Conservation (phyloP, 2,797 vertebrate species). For the Poeciliopsis gracilis region DNA sequence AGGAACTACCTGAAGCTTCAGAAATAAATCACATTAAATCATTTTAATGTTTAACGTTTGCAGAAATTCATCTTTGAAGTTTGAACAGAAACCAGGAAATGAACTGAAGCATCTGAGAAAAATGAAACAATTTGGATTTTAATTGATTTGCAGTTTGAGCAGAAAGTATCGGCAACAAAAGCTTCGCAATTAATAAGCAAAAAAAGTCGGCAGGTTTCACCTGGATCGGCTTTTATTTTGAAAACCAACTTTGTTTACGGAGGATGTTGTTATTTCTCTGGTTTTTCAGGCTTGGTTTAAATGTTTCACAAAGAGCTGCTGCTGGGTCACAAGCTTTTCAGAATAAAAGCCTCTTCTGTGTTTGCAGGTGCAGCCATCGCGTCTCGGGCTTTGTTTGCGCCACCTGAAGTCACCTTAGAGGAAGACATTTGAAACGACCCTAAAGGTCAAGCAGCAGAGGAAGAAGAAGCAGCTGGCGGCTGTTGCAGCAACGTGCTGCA, state of each 20-base stretch:
- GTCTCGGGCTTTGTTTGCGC: not conserved
- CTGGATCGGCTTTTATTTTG: not conserved
- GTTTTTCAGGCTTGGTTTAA: not conserved
- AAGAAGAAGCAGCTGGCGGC: not conserved
- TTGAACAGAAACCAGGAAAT: not conserved
- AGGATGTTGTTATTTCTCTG: not conserved
- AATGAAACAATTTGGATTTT: not conserved
- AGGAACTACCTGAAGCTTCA: not conserved
- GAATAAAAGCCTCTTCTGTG: not conserved
- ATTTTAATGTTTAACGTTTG: no score
- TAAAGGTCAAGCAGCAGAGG: slow-evolving; percentile 26
- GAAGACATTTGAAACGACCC: slow-evolving; percentile 28
- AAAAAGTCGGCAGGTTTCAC: not conserved
- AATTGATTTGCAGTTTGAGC: not conserved
- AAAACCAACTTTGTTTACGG: not conserved
- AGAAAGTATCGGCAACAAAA: not conserved
- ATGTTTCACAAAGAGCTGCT: not conserved
- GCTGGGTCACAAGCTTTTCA: not conserved
- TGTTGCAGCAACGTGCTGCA: not conserved
- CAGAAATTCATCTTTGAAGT: not conserved
- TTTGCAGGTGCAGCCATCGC: not conserved
- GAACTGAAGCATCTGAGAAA: not conserved
- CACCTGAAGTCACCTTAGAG: not conserved
- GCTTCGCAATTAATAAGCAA: not conserved
- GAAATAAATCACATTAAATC: not conserved